Conservation (phyloP, 2,888 invertebrate genomes). For the Protodeltote pygarga region DNA sequence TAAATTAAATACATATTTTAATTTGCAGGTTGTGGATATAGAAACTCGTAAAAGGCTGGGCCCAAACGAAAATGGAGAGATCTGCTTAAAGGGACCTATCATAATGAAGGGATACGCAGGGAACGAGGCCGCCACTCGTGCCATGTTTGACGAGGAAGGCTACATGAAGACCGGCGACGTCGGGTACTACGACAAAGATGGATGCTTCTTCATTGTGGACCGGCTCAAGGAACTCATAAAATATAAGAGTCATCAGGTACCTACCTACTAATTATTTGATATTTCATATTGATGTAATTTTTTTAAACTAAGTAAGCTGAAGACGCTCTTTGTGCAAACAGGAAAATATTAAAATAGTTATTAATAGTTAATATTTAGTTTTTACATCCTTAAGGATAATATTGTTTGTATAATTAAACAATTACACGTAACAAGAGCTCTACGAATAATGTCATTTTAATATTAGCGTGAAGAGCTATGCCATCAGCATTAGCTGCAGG, state of each 20-base stretch:
- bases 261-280: too few relatives aligned
- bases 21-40: slow-evolving; percentile 72
- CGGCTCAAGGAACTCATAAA: slow-evolving; percentile 75
- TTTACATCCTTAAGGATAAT: too few relatives aligned
- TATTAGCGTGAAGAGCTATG: too few relatives aligned
- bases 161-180: slow-evolving; percentile 74
- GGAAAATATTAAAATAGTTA: too few relatives aligned
- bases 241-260: slow-evolving; percentile 85
- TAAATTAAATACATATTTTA: background rate
- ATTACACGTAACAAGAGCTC: too few relatives aligned
- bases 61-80: slow-evolving; percentile 63
- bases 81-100: slow-evolving; percentile 66
- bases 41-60: slow-evolving; percentile 60
- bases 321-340: too few relatives aligned
- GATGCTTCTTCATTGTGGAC: slow-evolving; percentile 72
- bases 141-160: slow-evolving; percentile 67
- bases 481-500: too few relatives aligned
- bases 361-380: too few relatives aligned
- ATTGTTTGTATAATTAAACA: too few relatives aligned
- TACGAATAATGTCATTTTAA: too few relatives aligned
- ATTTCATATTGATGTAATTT: too few relatives aligned
- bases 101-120: slow-evolving; percentile 70
- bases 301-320: too few relatives aligned
- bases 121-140: slow-evolving; percentile 58
- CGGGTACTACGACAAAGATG: slow-evolving; percentile 73